phyloP scores from a whole-genome alignment of 2,113 vertebrate genomes.

The Dipodomys spectabilis region DNA sequence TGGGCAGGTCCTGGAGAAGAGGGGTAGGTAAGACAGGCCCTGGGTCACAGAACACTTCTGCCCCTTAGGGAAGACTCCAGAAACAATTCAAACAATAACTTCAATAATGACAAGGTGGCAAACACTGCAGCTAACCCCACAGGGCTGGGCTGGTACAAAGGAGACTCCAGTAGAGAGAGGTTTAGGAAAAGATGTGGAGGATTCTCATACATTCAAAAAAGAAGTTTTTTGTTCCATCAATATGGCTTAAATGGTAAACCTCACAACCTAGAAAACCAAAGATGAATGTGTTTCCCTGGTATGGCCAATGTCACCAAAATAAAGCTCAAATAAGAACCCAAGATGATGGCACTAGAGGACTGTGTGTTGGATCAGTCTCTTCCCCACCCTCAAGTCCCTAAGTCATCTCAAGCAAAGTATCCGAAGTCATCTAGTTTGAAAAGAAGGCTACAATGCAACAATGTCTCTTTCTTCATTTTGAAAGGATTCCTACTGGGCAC shows the following conservation, averaged over 20 bases:
- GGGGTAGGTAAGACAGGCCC: not conserved
- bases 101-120: not conserved
- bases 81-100: not conserved
- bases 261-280: conserved; percentile 36
- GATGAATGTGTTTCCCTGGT: not conserved
- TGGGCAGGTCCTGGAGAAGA: not conserved
- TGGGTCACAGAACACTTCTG: not conserved
- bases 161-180: not conserved
- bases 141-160: too few relatives aligned
- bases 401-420: not conserved
- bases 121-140: not conserved
- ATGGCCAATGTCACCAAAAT: not conserved
- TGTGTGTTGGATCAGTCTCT: not conserved
- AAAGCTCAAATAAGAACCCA: not conserved
- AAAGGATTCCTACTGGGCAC: not conserved
- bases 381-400: not conserved
- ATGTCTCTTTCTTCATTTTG: not conserved
- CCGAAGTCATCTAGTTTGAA: not conserved
- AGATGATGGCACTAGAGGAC: not conserved
- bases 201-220: not conserved
- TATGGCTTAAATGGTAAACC: not conserved
- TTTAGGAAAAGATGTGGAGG: conserved; percentile 8
- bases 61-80: not conserved
- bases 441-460: not conserved
- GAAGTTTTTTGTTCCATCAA: not conserved